phyloP scores from a whole-genome alignment of 2,113 vertebrate species.

The Dryoscopus gambensis region DNA sequence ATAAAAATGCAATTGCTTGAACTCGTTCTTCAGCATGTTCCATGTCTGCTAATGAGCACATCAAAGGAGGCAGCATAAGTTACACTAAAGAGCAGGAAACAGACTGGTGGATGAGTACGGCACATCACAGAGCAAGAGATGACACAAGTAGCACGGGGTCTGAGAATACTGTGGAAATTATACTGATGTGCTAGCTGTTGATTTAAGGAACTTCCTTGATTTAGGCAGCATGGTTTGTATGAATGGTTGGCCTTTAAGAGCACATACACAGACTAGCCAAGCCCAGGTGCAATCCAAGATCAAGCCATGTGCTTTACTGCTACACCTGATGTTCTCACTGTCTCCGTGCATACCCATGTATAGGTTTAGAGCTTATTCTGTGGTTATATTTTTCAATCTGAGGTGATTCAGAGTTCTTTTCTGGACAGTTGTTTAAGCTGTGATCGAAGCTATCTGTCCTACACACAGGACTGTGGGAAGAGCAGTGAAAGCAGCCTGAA shows the following conservation, averaged over 20 bases:
- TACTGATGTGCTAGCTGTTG: neutral
- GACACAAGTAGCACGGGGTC: fast-evolving
- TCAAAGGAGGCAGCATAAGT: neutral
- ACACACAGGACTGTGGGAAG: neutral
- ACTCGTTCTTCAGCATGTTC: neutral
- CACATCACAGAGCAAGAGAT: neutral
- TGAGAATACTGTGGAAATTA: neutral
- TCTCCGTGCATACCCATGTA: no score
- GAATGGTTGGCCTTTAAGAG: neutral
- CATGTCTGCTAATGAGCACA: neutral
- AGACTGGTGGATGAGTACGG: neutral
- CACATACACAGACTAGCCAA: neutral
- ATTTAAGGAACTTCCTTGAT: neutral
- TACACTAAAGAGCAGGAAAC: neutral
- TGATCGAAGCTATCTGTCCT: neutral
- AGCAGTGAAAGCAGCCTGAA: neutral
- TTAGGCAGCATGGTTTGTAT: neutral
- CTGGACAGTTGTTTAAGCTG: neutral
- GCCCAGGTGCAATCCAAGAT: neutral
- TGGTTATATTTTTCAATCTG: neutral
- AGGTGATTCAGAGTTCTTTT: neutral
- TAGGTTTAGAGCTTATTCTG: neutral
- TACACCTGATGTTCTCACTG: neutral
- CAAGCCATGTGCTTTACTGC: neutral
- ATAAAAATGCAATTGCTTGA: neutral